A percentile compares a stretch with the other conserved stretches of the same genome.
These are phyloP conservation scores for Palythoa grandiflora DNA, from an alignment of 92 coral and sea anemone species.

Conservation along the genomic window DNA sequence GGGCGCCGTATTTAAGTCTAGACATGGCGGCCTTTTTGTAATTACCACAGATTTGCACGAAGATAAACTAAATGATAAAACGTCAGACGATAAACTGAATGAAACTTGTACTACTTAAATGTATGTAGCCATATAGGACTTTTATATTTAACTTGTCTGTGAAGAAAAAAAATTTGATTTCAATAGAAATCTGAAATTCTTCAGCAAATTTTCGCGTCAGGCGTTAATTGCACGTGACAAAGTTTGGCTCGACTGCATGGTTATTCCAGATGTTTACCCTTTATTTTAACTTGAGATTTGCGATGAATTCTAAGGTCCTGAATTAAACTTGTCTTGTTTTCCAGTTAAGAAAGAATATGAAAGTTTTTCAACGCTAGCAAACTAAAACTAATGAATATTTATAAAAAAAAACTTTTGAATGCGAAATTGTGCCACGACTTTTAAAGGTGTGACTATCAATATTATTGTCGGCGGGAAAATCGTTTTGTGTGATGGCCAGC, in stretches of 20 bases:
- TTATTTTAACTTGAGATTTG: constrained; percentile 32
- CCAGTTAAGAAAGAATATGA: constrained; percentile 38
- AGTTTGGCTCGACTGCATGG: constrained; percentile 38
- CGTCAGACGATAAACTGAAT: constrained; percentile 34
- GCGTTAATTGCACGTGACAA: constrained; percentile 36
- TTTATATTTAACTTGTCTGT: constrained; percentile 22
- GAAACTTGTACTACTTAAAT: constrained; percentile 38
- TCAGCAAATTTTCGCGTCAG: constrained; percentile 43
- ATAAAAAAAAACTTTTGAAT: constrained; percentile 11
- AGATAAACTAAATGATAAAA: constrained; percentile 34
- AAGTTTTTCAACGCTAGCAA: constrained; percentile 23
- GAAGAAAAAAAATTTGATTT: constrained; percentile 13
- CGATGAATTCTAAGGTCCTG: constrained; percentile 42
- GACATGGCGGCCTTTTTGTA: constrained; percentile 47
- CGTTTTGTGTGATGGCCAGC: constrained; percentile 30
- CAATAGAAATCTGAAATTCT: constrained; percentile 40
- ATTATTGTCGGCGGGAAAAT: constrained; percentile 36
- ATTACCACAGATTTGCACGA: constrained; percentile 44
- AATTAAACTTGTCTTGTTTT: constrained; percentile 42
- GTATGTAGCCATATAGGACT: constrained; percentile 32
- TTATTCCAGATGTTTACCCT: constrained; percentile 38
- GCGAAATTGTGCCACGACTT: constrained; percentile 35
- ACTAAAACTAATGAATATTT: constrained; percentile 32
- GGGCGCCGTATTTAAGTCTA: constrained; percentile 34
- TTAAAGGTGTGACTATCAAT: constrained; percentile 25